Base-by-base conservation (phyloP, 2,888 invertebrate species). In the Apomyelois bistriatella region DNA sequence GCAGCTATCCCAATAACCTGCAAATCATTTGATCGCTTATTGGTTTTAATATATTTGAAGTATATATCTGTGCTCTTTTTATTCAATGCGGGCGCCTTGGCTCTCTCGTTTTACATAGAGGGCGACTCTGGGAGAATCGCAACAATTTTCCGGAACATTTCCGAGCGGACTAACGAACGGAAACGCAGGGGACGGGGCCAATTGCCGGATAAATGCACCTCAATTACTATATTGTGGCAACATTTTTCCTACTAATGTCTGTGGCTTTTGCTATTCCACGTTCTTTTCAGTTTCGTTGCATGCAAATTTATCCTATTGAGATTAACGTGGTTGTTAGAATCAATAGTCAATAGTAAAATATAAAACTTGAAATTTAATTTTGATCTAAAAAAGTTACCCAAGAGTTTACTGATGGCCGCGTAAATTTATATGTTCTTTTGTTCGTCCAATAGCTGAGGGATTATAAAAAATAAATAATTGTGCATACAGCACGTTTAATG, bases 111-210 rank as follows among this genome's bases (percentile, higher is more conserved):
- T 79, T 81, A 79, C 80, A 81, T 79, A 76, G 77, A 67, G 66
- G 62, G 55, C 58, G 65, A 72, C 74, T 71, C 71, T 76, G 76
- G 70, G 81, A 71, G 79, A 79, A 76, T 80, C 75, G 79, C 79
- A 80, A 85, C 84, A 84, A 86, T 87, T 86, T 85, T 83, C 84
- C 85, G 81, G 74, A 73, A 85, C 85, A 82, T 85, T 86, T 85
- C 85, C 82, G 79, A 74, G 73, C 72, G 66, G 70, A 76, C 82
- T 85, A 86, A 85, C 85, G 85, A 87, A 85, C 85, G 85, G 85
- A 83, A 85, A 79, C 83, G 82, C 84, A 78, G 79, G 81, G 84
- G 83, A 82, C 80, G 79, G 66, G 80, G 74, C 82, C 86, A 86
- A 87, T 85, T 83, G 84, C 72, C 81, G 80, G 80, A 83, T 84